Base-by-base conservation (phyloP, 2,888 invertebrate species). In the Amiota communis region DNA sequence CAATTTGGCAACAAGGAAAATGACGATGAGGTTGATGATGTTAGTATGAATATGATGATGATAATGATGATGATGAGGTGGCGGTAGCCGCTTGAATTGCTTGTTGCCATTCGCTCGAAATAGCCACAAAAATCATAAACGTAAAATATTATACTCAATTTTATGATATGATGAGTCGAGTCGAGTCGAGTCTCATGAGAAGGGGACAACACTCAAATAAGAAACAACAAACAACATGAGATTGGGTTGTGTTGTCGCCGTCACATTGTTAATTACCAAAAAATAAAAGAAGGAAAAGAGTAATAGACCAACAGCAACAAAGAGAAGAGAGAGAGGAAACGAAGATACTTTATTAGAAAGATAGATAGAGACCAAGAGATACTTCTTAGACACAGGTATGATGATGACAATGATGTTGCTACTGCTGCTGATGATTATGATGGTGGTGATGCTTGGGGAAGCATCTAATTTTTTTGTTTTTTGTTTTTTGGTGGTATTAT, bases 211-310 rank as follows among this genome's bases (percentile, higher is more conserved):
- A 36, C 6, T 4, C 36, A 36, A 23, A 23, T 3, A 23, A 23
- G 3, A 23, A 23, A 23, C 23, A 23, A 36, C 36, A 2, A 36
- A 36, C 2, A 36, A 36, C 36, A 36, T 36, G 36, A 36, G 36
- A 36, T 36, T 36, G 36, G 36, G 36, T 36, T 36, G 36, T 36
- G 49, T 67, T 67, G 67, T 13, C 84, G 84, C 79, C 82, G 83
- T 81, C 36, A 85, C 82, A 82, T 82, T 81, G 82, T 83, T 83
- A 83, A 85, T 83, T 83, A 85, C 84, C 82, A 81, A 83, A 82
- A 78, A 83, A 76, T 53, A 53, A 53, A 53, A 53, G 53, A 12
- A 53, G 53, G 13, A 15, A 15, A 15, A 69, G 49, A 8, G 20
- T 13, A 56, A 69, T 17, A 36, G n/a, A n/a, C 53, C 53, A 15